Conservation (phyloP, 2,888 invertebrate genomes). For the Pediacus dermestoides region DNA sequence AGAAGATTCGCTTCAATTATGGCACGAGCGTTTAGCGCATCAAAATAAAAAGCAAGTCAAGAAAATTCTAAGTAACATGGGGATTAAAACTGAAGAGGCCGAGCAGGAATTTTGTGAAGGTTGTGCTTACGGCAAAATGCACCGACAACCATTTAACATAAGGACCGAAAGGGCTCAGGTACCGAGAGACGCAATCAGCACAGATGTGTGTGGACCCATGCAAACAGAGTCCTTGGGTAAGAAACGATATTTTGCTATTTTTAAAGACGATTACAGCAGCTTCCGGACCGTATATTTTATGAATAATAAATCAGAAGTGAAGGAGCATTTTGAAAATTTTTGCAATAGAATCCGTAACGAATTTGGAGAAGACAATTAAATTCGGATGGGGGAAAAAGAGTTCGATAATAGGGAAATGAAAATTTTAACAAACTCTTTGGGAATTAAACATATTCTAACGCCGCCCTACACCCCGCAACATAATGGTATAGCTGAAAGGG, state of each 20-base stretch:
- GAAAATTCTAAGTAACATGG: conserved; percentile 14
- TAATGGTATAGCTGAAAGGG: conserved; percentile 16
- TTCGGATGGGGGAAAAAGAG: conserved; percentile 25
- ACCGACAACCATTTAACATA: conserved; percentile 19
- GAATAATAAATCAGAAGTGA: conserved; percentile 14
- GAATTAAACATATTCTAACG: conserved; percentile 20
- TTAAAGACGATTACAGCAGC: conserved; percentile 20
- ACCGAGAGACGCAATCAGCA: conserved; percentile 13
- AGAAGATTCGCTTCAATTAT: conserved; percentile 16
- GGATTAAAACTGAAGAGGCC: conserved; percentile 11
- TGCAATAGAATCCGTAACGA: conserved; percentile 17
- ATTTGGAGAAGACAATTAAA: conserved; percentile 21
- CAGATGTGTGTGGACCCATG: conserved; percentile 21
- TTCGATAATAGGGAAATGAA: conserved; percentile 20
- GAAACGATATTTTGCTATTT: conserved; percentile 16
- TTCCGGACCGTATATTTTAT: conserved; percentile 17
- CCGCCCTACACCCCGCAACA: conserved; percentile 17
- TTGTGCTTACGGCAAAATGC: conserved; percentile 26
- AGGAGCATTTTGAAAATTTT: conserved; percentile 11
- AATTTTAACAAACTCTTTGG: conserved; percentile 14
- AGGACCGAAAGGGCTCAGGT: conserved; percentile 9
- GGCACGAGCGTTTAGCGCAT: conserved; percentile 23
- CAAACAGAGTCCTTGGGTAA: conserved; percentile 10
- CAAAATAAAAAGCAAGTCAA: conserved; percentile 23
- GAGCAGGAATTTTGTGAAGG: conserved; percentile 21